phyloP scores from a whole-genome alignment of 2,888 invertebrate genomes.

The Busseola fusca region DNA sequence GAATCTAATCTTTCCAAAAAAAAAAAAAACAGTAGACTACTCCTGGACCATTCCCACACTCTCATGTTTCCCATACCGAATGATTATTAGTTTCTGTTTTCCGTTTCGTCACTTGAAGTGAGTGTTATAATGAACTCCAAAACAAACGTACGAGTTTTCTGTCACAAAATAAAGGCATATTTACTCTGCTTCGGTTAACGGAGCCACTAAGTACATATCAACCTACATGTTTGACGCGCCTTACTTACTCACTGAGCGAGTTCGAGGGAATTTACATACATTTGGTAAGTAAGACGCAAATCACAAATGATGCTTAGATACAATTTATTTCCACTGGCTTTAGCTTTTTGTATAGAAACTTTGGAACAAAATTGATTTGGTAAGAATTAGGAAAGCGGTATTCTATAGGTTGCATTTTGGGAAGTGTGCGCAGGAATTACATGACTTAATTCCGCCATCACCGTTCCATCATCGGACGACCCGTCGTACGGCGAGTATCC shows the following conservation, averaged over 20 bases:
- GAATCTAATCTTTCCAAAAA: background rate
- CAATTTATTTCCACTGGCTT: conserved; percentile 26
- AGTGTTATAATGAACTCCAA: conserved; percentile 23
- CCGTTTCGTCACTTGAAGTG: conserved; percentile 10
- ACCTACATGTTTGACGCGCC: conserved; percentile 57
- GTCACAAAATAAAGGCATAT: conserved; percentile 41
- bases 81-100: background rate
- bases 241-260: conserved; percentile 48
- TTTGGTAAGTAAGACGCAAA: conserved; percentile 43
- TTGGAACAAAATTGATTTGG: background rate
- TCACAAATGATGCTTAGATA: conserved; percentile 21
- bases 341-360: conserved; percentile 14
- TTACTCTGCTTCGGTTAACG: conserved; percentile 41
- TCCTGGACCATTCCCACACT: conserved; percentile 24
- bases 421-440: too few species aligned
- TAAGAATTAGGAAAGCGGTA: background rate
- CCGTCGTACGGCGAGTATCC: too few species aligned
- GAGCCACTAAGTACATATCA: conserved; percentile 55
- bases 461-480: too few species aligned
- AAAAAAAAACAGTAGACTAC: background rate
- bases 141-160: conserved; percentile 20
- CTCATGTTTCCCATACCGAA: background rate
- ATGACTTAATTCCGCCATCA: too few species aligned
- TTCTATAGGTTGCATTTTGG: too few species aligned
- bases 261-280: conserved; percentile 51